Evolutionary conservation across 1,140 invertebrate species (phyloP).

Genomic region (Leucophenga varia): DNA sequence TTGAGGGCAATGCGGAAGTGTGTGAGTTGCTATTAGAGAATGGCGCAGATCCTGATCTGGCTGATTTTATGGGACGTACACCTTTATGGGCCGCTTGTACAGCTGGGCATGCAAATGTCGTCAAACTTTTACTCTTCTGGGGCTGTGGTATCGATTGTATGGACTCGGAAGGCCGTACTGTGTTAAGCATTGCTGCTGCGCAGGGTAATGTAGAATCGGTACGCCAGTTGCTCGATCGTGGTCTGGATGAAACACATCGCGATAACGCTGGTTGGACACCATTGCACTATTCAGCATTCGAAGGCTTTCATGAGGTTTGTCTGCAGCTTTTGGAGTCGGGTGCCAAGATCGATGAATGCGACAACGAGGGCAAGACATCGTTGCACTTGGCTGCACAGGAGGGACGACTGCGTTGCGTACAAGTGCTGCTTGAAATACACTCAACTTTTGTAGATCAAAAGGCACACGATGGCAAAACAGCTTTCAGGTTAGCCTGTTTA

Average conservation of each 20-base stretch:
- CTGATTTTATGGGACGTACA: slow-evolving; percentile 75
- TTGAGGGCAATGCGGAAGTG: slow-evolving; percentile 80
- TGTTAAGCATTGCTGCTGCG: slow-evolving; percentile 81
- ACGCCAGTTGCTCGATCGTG: slow-evolving; percentile 81
- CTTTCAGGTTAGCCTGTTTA: slow-evolving; percentile 68
- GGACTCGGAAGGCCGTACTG: slow-evolving; percentile 87
- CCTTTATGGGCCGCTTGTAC: slow-evolving; percentile 82
- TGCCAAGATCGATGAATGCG: slow-evolving; percentile 85
- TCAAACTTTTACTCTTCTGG: slow-evolving; percentile 81
- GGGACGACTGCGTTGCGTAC: slow-evolving; percentile 62
- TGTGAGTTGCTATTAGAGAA: slow-evolving; percentile 83
- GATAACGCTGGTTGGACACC: slow-evolving; percentile 94
- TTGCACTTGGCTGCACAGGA: slow-evolving; percentile 87
- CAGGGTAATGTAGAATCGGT: slow-evolving; percentile 86
- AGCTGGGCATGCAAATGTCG: slow-evolving; percentile 81
- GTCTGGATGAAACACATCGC: slow-evolving; percentile 86
- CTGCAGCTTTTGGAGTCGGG: slow-evolving; percentile 87
- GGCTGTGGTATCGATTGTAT: slow-evolving; percentile 87
- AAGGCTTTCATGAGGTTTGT: slow-evolving; percentile 86
- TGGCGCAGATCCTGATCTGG: slow-evolving; percentile 84
- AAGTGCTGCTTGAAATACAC: slow-evolving; percentile 49
- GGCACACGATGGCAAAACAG: slow-evolving; percentile 92
- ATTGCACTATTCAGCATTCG: slow-evolving; percentile 89
- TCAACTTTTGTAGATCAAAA: slow-evolving; percentile 73
- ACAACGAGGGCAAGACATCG: slow-evolving; percentile 92